Percentiles rank a stretch among this genome's conserved stretches.
These are phyloP conservation scores for Apis cerana DNA, from an alignment of 1,140 invertebrate genomes.

Conservation along the genomic window DNA sequence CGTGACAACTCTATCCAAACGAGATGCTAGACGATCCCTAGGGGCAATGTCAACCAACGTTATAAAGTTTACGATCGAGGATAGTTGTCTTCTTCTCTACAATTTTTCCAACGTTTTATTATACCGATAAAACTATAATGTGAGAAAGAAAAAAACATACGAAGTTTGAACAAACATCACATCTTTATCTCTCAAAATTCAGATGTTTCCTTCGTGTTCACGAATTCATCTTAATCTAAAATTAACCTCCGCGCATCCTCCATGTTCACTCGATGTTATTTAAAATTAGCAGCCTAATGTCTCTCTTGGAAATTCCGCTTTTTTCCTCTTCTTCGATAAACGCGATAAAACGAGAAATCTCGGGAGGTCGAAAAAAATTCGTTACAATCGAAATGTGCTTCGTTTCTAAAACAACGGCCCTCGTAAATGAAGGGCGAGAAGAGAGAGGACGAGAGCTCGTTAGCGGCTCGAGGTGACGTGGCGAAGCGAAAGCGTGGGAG, in stretches of 20 bases:
- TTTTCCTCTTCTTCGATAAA: too few relatives aligned
- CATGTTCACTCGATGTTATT: not conserved
- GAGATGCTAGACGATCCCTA: not conserved
- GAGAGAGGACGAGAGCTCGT: not conserved
- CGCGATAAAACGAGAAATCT: too few relatives aligned
- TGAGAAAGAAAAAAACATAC: too few relatives aligned
- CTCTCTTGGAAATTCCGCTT: too few relatives aligned
- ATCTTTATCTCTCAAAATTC: not conserved
- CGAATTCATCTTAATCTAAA: not conserved
- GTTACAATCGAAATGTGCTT: not conserved
- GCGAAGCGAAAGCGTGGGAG: too few relatives aligned
- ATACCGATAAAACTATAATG: not conserved
- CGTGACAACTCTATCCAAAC: slow-evolving; percentile 13
- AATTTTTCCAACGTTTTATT: not conserved
- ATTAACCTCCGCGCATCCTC: not conserved
- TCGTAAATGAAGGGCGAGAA: not conserved
- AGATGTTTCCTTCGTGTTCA: not conserved
- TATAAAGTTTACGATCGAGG: not conserved
- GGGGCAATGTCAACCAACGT: not conserved
- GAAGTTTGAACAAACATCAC: too few relatives aligned
- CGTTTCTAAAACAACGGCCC: not conserved
- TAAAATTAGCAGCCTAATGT: not conserved
- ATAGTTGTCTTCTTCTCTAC: not conserved
- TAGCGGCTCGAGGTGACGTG: not conserved
- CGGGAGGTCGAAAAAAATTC: too few relatives aligned